Evolutionary conservation across 1,140 invertebrate genomes (phyloP).

Genomic region (Drosophila gunungcola): DNA sequence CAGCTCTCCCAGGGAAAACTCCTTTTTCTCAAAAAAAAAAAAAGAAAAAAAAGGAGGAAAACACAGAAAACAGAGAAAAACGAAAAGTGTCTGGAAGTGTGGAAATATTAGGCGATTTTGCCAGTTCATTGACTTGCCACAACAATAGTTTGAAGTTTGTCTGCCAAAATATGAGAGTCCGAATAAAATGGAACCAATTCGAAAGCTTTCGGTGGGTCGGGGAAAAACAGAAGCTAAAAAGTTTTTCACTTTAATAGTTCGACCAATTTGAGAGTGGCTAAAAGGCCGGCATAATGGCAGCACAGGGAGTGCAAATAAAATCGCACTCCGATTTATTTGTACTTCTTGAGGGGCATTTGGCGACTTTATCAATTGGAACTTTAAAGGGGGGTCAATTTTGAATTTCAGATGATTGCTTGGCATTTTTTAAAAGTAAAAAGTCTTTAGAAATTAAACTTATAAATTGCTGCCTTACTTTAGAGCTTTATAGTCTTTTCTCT

Average conservation of each 20-base stretch:
- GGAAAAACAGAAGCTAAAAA: constrained; percentile 7
- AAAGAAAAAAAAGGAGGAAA: constrained; percentile 12
- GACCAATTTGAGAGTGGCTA: constrained; percentile 36
- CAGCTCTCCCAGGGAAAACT: constrained; percentile 32
- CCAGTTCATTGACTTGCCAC: constrained; percentile 80
- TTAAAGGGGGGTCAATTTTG: too few species aligned
- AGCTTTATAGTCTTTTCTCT: too few species aligned
- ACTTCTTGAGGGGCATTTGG: constrained; percentile 7
- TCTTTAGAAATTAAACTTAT: too few species aligned
- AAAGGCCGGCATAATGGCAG: constrained; percentile 17
- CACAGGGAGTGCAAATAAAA: constrained; percentile 24
- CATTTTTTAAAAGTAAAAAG: not conserved
- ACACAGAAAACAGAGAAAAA: not conserved
- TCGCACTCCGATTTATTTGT: constrained; percentile 23
- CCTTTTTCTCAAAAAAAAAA: constrained; percentile 14
- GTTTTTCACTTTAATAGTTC: constrained; percentile 43
- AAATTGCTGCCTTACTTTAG: too few species aligned
- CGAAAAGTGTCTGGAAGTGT: constrained; percentile 56
- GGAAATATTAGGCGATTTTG: constrained; percentile 80
- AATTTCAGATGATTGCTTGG: too few species aligned
- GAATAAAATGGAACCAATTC: constrained; percentile 8
- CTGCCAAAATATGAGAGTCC: constrained; percentile 73
- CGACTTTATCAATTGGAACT: constrained; percentile 13
- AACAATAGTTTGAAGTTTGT: constrained; percentile 82
- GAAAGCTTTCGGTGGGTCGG: not conserved